Evolutionary conservation across 53 echinoderm and acorn worm genomes (phyloP), one percentile per base, ranked within the genome.

Genomic region (Echinarachnius parma): DNA sequence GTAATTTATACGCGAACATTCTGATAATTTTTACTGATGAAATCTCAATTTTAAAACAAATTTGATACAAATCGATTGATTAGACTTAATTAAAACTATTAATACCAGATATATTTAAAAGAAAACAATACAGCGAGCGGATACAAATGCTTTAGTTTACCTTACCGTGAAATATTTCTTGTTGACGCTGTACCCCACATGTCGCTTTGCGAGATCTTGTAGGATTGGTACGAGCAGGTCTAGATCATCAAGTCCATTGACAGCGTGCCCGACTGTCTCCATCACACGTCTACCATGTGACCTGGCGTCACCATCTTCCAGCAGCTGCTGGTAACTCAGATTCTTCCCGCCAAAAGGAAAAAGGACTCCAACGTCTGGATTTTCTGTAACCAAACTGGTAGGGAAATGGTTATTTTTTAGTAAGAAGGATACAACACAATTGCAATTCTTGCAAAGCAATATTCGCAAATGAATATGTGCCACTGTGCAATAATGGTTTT

Each of bases 191-290:
- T 85, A 85, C 34, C 80, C 55, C 28, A 49, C 57, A 31, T 85
- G 85, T 15, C 85, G 39, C 22, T 34, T 49, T 13, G 64, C 85
- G 10, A 85, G 80, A 46, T 85, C 85, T 22, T 75, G 45, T 30
- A 85, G 32, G 64, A 85, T 59, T 10, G 85, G 80, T 2, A 75
- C 59, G 2, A 80, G 37, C 15, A 74, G 46, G 18, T 72, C 85
- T 0, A 85, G 37, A 24, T 85, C 85, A 45, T 85, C 85, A 31
- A 85, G 76, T 4, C 85, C 85, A 2, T 28, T 32, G 1, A 85
- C 80, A 4, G 71, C 85, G 31, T 31, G 48, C 8, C 85, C 85
- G 15, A 85, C 53, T 22, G 66, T 75, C 19, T 80, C 85, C 75
- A 85, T 85, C 4, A 85, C 55, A 48, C 66, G 52, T 66, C 64